A percentile compares a stretch with the other conserved stretches of the same genome.
These are phyloP conservation scores for Coelopa pilipes DNA, from an alignment of 2,888 invertebrate species.

Conservation along the genomic window DNA sequence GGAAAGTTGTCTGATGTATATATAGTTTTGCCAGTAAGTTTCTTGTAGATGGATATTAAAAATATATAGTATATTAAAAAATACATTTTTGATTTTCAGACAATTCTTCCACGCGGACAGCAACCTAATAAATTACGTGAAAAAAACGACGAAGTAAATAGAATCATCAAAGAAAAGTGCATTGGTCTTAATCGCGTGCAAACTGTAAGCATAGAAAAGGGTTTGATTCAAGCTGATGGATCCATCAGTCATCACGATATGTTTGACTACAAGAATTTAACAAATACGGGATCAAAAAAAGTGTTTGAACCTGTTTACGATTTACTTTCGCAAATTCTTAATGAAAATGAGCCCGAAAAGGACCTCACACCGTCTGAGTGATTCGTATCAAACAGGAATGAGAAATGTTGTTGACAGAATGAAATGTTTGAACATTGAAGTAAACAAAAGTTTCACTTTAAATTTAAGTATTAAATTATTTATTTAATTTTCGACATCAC, in stretches of 20 bases:
- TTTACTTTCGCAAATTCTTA: slow-evolving; percentile 79
- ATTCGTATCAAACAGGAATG: not conserved
- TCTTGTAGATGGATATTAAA: too few species aligned
- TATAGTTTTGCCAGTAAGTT: slow-evolving; percentile 84
- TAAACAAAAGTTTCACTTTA: slow-evolving; percentile 1
- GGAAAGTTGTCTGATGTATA: slow-evolving; percentile 83
- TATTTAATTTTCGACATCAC: slow-evolving; percentile 7
- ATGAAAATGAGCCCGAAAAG: slow-evolving; percentile 80
- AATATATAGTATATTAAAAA: not conserved
- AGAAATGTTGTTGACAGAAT: not conserved
- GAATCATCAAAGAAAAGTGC: slow-evolving; percentile 74
- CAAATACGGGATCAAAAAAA: slow-evolving; percentile 86
- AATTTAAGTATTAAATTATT: slow-evolving; percentile 14
- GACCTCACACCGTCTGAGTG: slow-evolving; percentile 79
- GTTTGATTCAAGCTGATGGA: slow-evolving; percentile 81
- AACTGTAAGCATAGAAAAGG: slow-evolving; percentile 82
- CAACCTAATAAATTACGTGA: slow-evolving; percentile 83
- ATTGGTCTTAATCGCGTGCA: slow-evolving; percentile 77
- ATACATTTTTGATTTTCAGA: slow-evolving; percentile 72
- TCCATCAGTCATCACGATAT: slow-evolving; percentile 89
- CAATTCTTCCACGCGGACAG: slow-evolving; percentile 88
- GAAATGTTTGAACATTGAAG: not conserved
- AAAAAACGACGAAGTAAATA: slow-evolving; percentile 81
- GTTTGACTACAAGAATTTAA: slow-evolving; percentile 90
- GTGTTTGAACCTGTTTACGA: slow-evolving; percentile 88